phyloP scores from a whole-genome alignment of 2,797 vertebrate genomes.

The Notamacropus eugenii region DNA sequence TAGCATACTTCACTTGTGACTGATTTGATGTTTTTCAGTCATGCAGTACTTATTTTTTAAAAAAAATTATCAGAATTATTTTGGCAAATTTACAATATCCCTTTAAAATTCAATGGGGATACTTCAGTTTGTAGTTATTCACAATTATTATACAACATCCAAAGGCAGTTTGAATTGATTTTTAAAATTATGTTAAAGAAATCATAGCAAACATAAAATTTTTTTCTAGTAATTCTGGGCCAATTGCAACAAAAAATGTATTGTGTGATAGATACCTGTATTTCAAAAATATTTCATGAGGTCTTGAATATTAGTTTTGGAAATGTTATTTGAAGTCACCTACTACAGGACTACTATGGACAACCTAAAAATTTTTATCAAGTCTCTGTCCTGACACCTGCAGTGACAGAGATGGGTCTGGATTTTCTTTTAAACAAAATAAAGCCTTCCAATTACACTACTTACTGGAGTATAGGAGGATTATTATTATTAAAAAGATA shows the following conservation, averaged over 20 bases:
- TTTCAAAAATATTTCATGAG: not conserved
- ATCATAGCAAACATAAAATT: constrained; percentile 33
- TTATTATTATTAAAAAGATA: not conserved
- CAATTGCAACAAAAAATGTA: constrained; percentile 38
- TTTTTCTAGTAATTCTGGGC: constrained; percentile 28
- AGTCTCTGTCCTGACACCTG: not conserved
- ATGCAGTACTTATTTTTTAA: not conserved
- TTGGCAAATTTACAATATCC: not conserved
- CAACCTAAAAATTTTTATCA: not conserved
- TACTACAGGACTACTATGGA: not conserved
- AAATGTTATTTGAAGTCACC: not conserved
- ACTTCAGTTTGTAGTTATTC: not conserved
- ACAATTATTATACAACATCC: constrained; percentile 22
- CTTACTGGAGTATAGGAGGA: not conserved
- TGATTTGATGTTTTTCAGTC: not conserved
- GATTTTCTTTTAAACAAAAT: constrained; percentile 34
- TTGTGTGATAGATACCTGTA: not conserved
- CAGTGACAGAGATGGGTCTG: not conserved
- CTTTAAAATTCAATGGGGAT: not conserved
- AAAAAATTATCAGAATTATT: not conserved
- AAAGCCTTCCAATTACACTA: constrained; percentile 17
- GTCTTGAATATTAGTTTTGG: not conserved
- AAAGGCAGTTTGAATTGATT: constrained; percentile 19
- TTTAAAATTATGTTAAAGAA: constrained; percentile 53
- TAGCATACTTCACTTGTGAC: not conserved